Percentiles rank a stretch among this genome's conserved stretches.
Conservation (phyloP, 2,113 vertebrate genomes). For the Leucopternis melanops region DNA sequence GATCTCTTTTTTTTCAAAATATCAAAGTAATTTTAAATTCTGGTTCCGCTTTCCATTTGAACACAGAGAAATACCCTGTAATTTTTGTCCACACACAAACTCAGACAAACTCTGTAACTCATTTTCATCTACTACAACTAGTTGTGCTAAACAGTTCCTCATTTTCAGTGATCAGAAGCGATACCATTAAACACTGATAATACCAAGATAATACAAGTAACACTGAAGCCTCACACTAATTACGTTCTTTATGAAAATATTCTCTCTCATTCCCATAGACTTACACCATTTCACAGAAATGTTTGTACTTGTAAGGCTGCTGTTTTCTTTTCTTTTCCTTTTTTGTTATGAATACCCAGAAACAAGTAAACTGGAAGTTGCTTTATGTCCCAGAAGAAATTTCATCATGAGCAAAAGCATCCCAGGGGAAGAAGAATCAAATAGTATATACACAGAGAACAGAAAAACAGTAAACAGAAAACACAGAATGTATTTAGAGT, state of each 20-base stretch:
- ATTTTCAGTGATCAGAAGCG: neutral
- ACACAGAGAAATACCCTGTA: neutral
- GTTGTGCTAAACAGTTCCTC: neutral
- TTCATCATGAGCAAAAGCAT: neutral
- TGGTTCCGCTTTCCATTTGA: neutral
- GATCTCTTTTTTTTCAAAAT: neutral
- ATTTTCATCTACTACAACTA: neutral
- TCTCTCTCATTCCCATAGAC: neutral
- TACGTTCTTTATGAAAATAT: neutral
- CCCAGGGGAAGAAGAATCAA: neutral
- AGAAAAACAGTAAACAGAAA: neutral
- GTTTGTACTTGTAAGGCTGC: neutral
- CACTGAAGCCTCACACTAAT: neutral
- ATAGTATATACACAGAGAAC: neutral
- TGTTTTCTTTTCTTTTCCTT: neutral
- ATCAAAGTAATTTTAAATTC: neutral
- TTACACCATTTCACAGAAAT: neutral
- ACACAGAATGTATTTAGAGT: neutral
- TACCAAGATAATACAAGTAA: neutral
- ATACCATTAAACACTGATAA: neutral
- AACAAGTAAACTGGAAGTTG: neutral
- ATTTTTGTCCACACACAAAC: neutral
- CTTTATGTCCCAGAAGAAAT: neutral
- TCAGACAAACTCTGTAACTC: neutral
- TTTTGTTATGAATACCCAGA: neutral